phyloP scores from a whole-genome alignment of 2,113 vertebrate species.

The Colaptes auratus region DNA sequence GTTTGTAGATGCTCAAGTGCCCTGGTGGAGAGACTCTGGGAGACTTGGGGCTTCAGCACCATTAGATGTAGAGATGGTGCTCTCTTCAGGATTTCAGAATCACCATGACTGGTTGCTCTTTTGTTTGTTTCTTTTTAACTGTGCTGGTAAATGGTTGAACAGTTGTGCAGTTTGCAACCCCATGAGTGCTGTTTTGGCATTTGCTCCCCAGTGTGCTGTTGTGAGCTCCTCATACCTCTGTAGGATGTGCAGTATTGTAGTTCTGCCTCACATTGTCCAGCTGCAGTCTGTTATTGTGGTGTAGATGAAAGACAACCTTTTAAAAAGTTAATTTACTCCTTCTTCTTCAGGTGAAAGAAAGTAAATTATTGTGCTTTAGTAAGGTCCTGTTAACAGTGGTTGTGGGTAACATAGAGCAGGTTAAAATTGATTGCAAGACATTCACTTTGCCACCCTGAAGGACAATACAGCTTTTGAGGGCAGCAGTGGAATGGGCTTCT shows the following conservation, averaged over 20 bases:
- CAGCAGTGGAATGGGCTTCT: background rate
- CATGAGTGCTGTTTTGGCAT: background rate
- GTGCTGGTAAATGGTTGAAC: background rate
- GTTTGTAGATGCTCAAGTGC: background rate
- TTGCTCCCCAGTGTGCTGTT: background rate
- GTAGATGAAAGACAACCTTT: background rate
- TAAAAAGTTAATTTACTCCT: background rate
- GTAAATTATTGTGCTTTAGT: background rate
- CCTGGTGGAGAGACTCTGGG: background rate
- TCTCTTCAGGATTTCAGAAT: background rate
- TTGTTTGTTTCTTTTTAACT: background rate
- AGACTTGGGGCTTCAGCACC: background rate
- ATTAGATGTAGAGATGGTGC: background rate
- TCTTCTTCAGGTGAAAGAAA: background rate
- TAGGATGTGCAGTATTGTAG: background rate
- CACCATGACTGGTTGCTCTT: background rate
- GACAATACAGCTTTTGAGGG: background rate
- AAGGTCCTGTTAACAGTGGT: background rate
- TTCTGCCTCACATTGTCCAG: background rate
- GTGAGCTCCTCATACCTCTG: background rate
- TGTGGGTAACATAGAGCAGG: background rate
- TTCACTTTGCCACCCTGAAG: background rate
- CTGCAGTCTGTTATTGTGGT: background rate
- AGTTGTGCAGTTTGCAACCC: background rate
- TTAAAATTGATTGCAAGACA: background rate